Base-by-base conservation (phyloP, 2,113 vertebrate species). In the Eulemur rufifrons region DNA sequence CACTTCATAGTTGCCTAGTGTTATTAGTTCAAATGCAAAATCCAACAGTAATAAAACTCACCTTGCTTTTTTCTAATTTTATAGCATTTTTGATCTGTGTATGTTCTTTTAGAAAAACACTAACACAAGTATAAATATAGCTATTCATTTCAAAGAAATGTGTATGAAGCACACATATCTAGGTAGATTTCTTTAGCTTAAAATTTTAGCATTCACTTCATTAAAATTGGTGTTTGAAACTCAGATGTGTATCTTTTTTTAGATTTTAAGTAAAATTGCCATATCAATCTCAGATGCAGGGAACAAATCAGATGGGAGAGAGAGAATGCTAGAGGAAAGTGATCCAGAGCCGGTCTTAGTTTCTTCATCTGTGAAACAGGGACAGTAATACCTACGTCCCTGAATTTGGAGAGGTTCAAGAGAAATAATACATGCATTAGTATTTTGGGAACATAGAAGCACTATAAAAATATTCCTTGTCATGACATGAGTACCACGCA, bases 1-100 rank as follows among this genome's bases (percentile, higher is more conserved):
- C 27, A 96, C 52, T 47, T 71, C 15, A 34, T 0, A 95, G 50
- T 12, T 78, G 85, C 42, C 63, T 68, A 80, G 14, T 69, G 86
- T 82, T 52, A 59, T 69, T 77, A 47, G 91, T 78, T 97, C 76
- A 96, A 98, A 95, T 42, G 63, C 21, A 98, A 97, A 97, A 91
- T 34, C 18, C 63, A 86, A 91, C 39, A 66, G 56, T 86, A 96
- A 94, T 89, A 90, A 8, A 86, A 25, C 32, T 13, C 50, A 74
- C 63, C 47, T 59, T 77, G 12, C 80, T 96, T 97, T 91, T 82
- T 81, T 78, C 82, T 42, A 89, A 37, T 74, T 83, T 92, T 71
- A 68, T 42, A 42, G 4, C 56, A 81, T 4, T 69, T 61, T 14
- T 93, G 20, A 82, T 91, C 11, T 86, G 14, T 89, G 39, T 50